Conservation (phyloP, 1,140 invertebrate genomes). For the Drosophila melanica region DNA sequence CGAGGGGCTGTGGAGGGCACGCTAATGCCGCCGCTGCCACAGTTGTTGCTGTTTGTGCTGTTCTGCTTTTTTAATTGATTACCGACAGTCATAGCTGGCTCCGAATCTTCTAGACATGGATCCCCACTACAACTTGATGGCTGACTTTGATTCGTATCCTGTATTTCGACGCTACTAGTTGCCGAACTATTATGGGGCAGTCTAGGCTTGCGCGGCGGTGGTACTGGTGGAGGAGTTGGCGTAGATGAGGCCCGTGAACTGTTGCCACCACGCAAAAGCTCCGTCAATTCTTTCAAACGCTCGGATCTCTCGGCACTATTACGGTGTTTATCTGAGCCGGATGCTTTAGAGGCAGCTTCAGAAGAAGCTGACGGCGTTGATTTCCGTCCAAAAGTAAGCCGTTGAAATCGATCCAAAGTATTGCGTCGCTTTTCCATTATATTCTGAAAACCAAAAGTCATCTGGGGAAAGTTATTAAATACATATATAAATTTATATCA, state of each 20-base stretch:
- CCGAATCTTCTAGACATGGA: slow-evolving; percentile 17
- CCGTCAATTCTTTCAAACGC: slow-evolving; percentile 90
- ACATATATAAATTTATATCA: too few relatives aligned
- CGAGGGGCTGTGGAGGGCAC: slow-evolving; percentile 50
- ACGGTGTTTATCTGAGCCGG: slow-evolving; percentile 70
- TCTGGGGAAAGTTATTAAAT: background rate
- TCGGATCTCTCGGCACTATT: slow-evolving; percentile 86
- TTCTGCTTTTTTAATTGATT: slow-evolving; percentile 37
- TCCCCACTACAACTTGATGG: slow-evolving; percentile 4
- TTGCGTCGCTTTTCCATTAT: slow-evolving; percentile 84
- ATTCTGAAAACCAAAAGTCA: slow-evolving; percentile 40
- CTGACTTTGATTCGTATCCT: slow-evolving; percentile 47
- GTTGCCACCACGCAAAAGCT: slow-evolving; percentile 86
- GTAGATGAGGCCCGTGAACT: slow-evolving; percentile 77
- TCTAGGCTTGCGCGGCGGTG: slow-evolving; percentile 77
- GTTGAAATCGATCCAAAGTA: slow-evolving; percentile 91
- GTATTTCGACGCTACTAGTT: slow-evolving; percentile 56
- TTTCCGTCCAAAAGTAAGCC: slow-evolving; percentile 89
- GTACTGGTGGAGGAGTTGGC: slow-evolving; percentile 82
- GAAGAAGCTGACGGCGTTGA: slow-evolving; percentile 83
- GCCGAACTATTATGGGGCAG: slow-evolving; percentile 37
- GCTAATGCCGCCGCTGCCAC: slow-evolving; percentile 9
- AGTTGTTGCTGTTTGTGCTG: slow-evolving; percentile 31
- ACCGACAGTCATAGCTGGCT: slow-evolving; percentile 3
- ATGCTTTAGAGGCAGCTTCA: slow-evolving; percentile 36